These are phyloP conservation scores for Upupa epops DNA, from an alignment of 2,113 vertebrate species.

Conservation along the genomic window DNA sequence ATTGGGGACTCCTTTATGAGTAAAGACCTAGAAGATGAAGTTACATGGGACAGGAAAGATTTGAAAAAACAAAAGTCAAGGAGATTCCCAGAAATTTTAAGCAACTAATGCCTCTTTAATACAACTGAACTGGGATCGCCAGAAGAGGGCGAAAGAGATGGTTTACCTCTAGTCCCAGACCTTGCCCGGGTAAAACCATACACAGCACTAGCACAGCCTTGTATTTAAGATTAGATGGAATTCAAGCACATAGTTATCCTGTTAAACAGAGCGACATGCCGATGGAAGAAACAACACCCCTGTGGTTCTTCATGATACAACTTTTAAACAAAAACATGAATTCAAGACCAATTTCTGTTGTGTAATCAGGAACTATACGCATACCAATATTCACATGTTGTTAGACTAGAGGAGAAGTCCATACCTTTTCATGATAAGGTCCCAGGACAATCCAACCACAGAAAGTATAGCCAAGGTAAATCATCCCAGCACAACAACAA, in stretches of 20 bases:
- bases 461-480: conserved; percentile 96
- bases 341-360: neutral
- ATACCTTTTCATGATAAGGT: conserved; percentile 95
- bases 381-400: neutral
- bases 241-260: neutral
- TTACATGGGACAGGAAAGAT: neutral
- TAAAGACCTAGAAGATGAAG: neutral
- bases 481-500: conserved; percentile 97
- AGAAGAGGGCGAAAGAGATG: conserved; percentile 17
- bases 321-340: neutral
- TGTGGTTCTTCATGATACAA: neutral
- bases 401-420: neutral
- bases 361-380: neutral
- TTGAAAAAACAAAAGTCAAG: neutral
- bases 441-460: conserved; percentile 97
- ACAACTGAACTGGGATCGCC: neutral
- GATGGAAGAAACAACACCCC: neutral
- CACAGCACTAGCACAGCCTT: neutral
- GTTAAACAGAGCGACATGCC: neutral
- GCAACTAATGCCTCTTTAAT: neutral
- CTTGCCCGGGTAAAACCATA: neutral
- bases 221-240: neutral
- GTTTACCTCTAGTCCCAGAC: neutral
- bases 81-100: neutral
- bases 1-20: neutral